Percentiles rank a stretch among this genome's conserved stretches.
These are phyloP conservation scores for Uria aalge DNA, from an alignment of 2,113 vertebrate genomes.

Conservation along the genomic window DNA sequence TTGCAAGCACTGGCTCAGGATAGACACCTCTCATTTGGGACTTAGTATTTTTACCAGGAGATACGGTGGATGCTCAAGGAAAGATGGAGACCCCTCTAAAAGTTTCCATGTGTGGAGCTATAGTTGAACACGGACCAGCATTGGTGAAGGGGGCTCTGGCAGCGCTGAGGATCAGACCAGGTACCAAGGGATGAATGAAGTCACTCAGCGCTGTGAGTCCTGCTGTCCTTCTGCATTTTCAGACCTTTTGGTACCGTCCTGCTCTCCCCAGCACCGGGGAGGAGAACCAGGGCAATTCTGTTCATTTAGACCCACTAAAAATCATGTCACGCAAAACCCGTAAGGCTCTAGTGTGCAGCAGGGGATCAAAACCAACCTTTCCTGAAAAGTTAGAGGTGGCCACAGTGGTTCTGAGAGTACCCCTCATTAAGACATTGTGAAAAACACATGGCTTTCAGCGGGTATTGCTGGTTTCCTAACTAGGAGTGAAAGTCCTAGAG, in stretches of 20 bases:
- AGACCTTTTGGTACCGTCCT: neutral
- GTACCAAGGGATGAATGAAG: neutral
- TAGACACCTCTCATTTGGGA: neutral
- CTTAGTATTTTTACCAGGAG: neutral
- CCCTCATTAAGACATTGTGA: neutral
- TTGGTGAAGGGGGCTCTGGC: neutral
- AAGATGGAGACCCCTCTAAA: neutral
- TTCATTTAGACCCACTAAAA: neutral
- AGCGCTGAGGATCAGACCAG: neutral
- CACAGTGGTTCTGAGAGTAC: neutral
- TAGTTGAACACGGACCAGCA: fast-evolving
- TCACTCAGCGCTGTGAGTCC: neutral
- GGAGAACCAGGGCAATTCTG: neutral
- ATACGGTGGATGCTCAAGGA: neutral
- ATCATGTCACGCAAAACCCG: neutral
- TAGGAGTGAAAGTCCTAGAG: neutral
- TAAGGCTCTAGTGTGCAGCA: neutral
- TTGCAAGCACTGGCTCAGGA: neutral
- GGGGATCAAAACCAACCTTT: neutral
- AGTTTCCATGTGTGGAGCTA: neutral
- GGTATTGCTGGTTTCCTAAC: neutral
- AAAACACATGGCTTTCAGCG: neutral
- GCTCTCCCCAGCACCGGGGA: neutral
- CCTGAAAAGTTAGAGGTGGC: neutral
- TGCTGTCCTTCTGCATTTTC: neutral